Conservation (phyloP, 2,888 invertebrate genomes). For the Chironomus riparius region DNA sequence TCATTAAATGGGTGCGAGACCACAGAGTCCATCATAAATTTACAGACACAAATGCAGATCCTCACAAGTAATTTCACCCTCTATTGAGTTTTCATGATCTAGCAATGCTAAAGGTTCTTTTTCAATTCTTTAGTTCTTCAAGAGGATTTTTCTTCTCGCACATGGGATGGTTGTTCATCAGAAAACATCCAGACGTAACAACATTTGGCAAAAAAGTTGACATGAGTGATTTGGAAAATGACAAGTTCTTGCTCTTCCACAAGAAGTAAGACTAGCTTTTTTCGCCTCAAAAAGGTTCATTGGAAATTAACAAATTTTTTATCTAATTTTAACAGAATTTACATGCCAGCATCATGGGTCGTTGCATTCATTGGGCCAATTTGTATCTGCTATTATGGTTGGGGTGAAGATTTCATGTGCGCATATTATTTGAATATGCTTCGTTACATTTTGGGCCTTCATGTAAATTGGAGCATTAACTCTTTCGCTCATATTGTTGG, state of each 20-base stretch:
- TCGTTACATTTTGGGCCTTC: conserved; percentile 67
- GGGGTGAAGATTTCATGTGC: conserved; percentile 59
- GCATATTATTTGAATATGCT: conserved; percentile 70
- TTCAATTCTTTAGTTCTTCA: not conserved
- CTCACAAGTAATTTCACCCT: conserved; percentile 50
- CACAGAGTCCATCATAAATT: conserved; percentile 79
- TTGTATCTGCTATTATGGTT: conserved; percentile 61
- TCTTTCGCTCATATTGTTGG: conserved; percentile 91
- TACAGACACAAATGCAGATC: conserved; percentile 89
- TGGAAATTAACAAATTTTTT: too few species aligned
- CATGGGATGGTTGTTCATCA: conserved; percentile 85
- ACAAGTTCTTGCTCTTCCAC: conserved; percentile 77
- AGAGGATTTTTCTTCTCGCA: conserved; percentile 95
- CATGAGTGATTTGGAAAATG: conserved; percentile 69
- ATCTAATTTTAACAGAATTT: not conserved
- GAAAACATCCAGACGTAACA: conserved; percentile 84
- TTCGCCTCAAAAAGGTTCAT: not conserved
- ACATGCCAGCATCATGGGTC: conserved; percentile 1
- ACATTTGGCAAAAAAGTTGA: conserved; percentile 79
- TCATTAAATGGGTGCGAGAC: conserved; percentile 8
- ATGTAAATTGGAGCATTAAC: conserved; percentile 89
- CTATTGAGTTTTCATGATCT: too few species aligned
- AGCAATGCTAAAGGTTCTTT: not conserved
- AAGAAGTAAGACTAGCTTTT: conserved; percentile 52
- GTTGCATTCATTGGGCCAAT: conserved; percentile 67